Evolutionary conservation across 2,797 vertebrate genomes (phyloP), one percentile per base, ranked within the genome.

Genomic region (Adrianichthys oophorus): DNA sequence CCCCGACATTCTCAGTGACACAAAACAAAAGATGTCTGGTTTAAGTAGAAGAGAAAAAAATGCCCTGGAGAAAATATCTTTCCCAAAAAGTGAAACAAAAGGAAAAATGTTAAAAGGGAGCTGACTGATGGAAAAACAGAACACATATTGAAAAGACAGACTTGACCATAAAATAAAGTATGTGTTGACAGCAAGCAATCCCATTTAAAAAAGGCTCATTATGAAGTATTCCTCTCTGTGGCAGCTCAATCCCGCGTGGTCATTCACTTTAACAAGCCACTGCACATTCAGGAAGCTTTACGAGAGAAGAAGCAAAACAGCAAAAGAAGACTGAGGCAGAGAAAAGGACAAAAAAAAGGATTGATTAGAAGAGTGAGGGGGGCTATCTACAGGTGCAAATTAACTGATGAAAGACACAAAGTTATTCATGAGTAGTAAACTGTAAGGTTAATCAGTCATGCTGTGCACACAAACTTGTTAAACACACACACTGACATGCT

Each of bases 261-360:
- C 85, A 90, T 68, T 90, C 88, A 90, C 84, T 79, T 63, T 56
- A 75, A 78, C 84, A 85, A 84, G 87, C 81, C 65, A 52, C 77
- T 75, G 77, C 87, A 86, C 85, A 89, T 89, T 86, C 79, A 85
- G 46, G 45, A 77, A 40, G 62, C 71, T 81, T 82, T 72, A 86
- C 74, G 54, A 80, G 80, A 58, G 42, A 62, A 56, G 48, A 65
- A 47, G 45, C 16, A 47, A 65, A 74, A 80, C 62, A 62, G 47
- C 8, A 50, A 55, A 49, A 59, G 24, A 8, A 65, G 49, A 57
- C 41, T 54, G 60, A 21, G 46, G 52, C 47, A 49, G 15, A 37
- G 18, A 7, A 41, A n/a, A 7, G 12, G 8, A 4, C 15, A 4
- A 4, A 13, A 21, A 5, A 21, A 14, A 48, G 2, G 43, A 43